phyloP scores from a whole-genome alignment of 2,113 vertebrate species.

The Strix aluco region DNA sequence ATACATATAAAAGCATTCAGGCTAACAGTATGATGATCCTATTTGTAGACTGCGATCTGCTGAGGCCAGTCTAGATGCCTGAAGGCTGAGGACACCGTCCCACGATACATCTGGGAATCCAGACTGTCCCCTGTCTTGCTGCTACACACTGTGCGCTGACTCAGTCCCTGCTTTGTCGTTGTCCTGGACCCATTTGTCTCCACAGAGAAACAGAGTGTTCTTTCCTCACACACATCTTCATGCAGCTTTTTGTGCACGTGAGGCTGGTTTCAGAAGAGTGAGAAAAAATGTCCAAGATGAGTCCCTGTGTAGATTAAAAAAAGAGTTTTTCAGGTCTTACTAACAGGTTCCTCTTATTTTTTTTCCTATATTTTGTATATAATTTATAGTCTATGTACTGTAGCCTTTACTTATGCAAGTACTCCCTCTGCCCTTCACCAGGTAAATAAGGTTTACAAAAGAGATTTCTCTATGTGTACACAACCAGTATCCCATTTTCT shows the following conservation, averaged over 20 bases:
- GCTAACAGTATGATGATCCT: not conserved
- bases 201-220: not conserved
- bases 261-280: not conserved
- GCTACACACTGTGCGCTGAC: not conserved
- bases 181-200: not conserved
- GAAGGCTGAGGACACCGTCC: not conserved
- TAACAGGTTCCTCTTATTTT: not conserved
- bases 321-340: not conserved
- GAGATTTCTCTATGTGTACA: not conserved
- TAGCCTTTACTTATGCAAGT: not conserved
- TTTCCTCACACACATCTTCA: not conserved
- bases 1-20: not conserved
- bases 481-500: not conserved
- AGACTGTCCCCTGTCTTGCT: not conserved
- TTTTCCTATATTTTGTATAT: not conserved
- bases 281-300: not conserved
- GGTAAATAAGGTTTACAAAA: not conserved
- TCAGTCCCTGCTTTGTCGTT: not conserved
- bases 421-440: not conserved
- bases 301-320: not conserved
- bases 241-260: fast-evolving
- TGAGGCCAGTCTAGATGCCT: not conserved
- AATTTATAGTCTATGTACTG: not conserved
- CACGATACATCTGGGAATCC: fast-evolving
- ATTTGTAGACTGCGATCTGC: not conserved